Percentiles rank a stretch among this genome's conserved stretches.
These are phyloP conservation scores for Tokudaia tokunoshimensis DNA, from an alignment of 2,797 vertebrate species.

Conservation along the genomic window DNA sequence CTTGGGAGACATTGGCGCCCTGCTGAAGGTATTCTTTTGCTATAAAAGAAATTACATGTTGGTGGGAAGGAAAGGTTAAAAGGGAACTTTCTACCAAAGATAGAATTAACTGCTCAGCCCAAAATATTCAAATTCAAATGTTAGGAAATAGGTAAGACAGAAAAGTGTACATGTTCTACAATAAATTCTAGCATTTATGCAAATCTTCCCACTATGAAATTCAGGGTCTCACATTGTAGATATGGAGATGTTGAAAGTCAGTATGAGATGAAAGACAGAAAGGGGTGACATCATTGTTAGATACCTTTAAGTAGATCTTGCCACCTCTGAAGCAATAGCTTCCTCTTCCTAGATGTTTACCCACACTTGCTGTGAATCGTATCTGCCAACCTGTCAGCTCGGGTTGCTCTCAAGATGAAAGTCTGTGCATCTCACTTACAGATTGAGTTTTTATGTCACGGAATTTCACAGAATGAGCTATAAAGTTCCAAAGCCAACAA, in stretches of 20 bases:
- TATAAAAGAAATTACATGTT: slow-evolving; percentile 24
- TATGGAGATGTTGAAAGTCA: too few relatives aligned
- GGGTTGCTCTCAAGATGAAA: background rate
- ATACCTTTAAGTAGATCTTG: background rate
- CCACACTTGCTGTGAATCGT: background rate
- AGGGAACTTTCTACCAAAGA: slow-evolving; percentile 50
- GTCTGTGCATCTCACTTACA: background rate
- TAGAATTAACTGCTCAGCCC: slow-evolving; percentile 6
- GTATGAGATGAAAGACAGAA: background rate
- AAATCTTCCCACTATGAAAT: background rate
- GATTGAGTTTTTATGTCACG: slow-evolving; percentile 48
- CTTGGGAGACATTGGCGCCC: slow-evolving; percentile 94
- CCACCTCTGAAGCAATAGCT: background rate
- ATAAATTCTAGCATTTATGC: background rate
- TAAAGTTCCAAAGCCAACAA: slow-evolving; percentile 44
- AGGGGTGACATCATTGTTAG: background rate
- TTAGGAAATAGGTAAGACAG: background rate
- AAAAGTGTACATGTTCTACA: background rate
- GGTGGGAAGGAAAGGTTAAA: slow-evolving; percentile 32
- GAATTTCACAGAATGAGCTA: slow-evolving; percentile 47
- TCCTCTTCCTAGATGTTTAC: background rate
- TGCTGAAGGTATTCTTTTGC: slow-evolving; percentile 93
- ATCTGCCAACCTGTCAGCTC: background rate
- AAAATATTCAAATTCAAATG: slow-evolving; percentile 22
- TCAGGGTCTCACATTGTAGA: background rate